Evolutionary conservation across 1,140 invertebrate genomes (phyloP).

Genomic region (Dryas iulia): DNA sequence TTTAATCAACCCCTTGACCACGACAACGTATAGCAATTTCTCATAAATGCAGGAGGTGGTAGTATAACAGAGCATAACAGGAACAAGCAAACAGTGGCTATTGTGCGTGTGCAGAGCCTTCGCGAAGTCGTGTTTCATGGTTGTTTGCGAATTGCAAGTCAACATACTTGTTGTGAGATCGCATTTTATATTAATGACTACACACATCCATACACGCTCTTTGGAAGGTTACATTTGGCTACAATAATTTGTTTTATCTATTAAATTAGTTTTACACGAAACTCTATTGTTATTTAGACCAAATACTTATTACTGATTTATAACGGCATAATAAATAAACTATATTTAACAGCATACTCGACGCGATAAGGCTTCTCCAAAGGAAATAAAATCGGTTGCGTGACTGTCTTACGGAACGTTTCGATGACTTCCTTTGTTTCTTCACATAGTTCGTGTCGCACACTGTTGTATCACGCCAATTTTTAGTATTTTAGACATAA

Average conservation of each 20-base stretch:
- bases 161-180: conserved; percentile 49
- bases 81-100: conserved; percentile 56
- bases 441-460: conserved; percentile 57
- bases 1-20: conserved; percentile 60
- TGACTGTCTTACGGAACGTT: conserved; percentile 44
- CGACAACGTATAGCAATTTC: conserved; percentile 49
- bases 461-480: conserved; percentile 43
- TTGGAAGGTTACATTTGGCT: not conserved
- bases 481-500: conserved; percentile 7
- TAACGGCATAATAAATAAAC: conserved; percentile 9
- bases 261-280: not conserved
- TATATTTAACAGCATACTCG: conserved; percentile 9
- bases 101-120: conserved; percentile 57
- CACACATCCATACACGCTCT: not conserved
- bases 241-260: not conserved
- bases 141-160: conserved; percentile 52
- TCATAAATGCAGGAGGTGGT: conserved; percentile 38
- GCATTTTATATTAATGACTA: conserved; percentile 34
- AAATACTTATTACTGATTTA: not conserved
- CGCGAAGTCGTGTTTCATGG: conserved; percentile 48
- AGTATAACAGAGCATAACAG: conserved; percentile 42
- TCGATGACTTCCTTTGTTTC: conserved; percentile 74
- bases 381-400: conserved; percentile 28
- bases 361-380: conserved; percentile 22
- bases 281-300: not conserved